Percentiles rank a stretch among this genome's conserved stretches.
phyloP scores from a whole-genome alignment of 2,888 invertebrate genomes.

The Archips crataeganus region DNA sequence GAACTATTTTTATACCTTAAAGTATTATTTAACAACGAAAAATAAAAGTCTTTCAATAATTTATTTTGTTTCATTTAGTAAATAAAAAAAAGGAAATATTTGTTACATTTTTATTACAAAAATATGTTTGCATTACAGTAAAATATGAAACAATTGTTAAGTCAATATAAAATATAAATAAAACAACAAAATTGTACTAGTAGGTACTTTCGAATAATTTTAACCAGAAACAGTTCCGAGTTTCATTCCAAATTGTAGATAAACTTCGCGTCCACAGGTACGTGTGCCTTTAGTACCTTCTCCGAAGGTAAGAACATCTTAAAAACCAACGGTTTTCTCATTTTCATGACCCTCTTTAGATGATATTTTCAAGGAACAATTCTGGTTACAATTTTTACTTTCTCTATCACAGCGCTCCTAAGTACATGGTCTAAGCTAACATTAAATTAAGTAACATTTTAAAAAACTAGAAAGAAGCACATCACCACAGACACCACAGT shows the following conservation, averaged over 20 bases:
- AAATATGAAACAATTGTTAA: constrained; percentile 45
- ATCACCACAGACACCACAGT: constrained; percentile 7
- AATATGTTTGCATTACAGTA: constrained; percentile 49
- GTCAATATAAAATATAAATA: constrained; percentile 46
- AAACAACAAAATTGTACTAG: constrained; percentile 52
- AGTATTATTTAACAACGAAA: constrained; percentile 68
- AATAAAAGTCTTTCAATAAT: constrained; percentile 47
- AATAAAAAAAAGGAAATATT: constrained; percentile 31
- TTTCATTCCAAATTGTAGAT: background rate
- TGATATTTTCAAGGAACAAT: background rate
- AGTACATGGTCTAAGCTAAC: constrained; percentile 52
- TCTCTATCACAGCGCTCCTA: constrained; percentile 74
- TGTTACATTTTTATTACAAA: constrained; percentile 54
- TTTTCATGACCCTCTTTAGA: background rate
- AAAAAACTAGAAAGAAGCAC: constrained; percentile 25
- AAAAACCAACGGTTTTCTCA: background rate
- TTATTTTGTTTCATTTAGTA: constrained; percentile 1
- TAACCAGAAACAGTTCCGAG: background rate
- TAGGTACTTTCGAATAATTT: constrained; percentile 42
- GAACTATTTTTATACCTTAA: constrained; percentile 59
- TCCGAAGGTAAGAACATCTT: background rate
- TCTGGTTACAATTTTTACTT: constrained; percentile 32
- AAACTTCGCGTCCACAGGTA: background rate
- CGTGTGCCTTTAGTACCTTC: no score
- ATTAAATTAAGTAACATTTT: constrained; percentile 34